These are phyloP conservation scores for Pongo pygmaeus DNA, from an alignment of 2,113 vertebrate species.

Conservation along the genomic window DNA sequence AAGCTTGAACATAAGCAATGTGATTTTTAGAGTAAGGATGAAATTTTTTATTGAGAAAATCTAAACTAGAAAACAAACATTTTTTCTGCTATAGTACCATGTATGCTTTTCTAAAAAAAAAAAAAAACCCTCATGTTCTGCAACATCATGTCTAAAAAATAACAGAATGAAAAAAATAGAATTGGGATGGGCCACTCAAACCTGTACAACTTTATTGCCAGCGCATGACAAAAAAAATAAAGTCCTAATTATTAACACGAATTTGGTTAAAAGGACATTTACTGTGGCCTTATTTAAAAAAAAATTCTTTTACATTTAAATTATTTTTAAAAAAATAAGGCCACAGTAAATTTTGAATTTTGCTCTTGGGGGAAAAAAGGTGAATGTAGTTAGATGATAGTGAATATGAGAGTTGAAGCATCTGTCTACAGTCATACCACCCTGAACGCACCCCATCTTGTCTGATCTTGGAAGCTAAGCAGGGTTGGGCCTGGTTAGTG, in stretches of 20 bases:
- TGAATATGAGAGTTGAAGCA: not conserved
- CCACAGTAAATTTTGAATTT: not conserved
- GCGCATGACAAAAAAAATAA: not conserved
- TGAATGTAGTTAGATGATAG: not conserved
- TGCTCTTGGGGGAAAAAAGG: not conserved
- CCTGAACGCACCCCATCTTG: no score
- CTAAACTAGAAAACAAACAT: conserved; percentile 7
- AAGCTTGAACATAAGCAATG: not conserved
- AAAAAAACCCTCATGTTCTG: not conserved
- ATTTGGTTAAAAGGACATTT: not conserved
- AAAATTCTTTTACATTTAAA: not conserved
- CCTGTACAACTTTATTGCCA: not conserved
- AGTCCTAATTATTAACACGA: not conserved
- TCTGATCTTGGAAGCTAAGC: no score
- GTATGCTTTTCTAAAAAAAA: not conserved
- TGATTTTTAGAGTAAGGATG: conserved; percentile 1
- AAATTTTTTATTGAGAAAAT: not conserved
- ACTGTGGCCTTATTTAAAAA: not conserved
- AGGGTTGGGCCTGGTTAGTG: no score
- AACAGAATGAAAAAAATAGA: not conserved
- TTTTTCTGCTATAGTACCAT: not conserved
- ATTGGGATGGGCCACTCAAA: not conserved
- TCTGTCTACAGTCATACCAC: not conserved
- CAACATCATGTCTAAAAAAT: conserved; percentile 5
- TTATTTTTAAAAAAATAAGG: not conserved